Evolutionary conservation across 1,140 invertebrate species (phyloP).

Genomic region (Pseudomyrmex gracilis): DNA sequence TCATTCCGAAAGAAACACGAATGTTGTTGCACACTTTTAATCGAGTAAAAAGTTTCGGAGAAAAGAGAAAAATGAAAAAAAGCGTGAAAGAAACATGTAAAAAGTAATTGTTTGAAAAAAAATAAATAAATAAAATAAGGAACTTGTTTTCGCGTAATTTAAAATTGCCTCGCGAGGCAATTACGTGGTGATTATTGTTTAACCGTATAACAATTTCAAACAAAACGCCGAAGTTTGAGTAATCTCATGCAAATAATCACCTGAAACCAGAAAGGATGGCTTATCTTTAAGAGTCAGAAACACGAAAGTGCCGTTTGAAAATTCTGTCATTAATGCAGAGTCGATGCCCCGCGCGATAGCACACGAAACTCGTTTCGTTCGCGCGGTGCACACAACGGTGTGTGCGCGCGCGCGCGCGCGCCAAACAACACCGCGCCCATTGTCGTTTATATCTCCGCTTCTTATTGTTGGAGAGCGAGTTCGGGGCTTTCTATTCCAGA

Average conservation of each 20-base stretch:
- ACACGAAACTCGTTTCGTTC: constrained; percentile 22
- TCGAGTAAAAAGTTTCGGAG: no score
- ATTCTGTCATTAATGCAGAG: constrained; percentile 23
- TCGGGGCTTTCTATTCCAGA: constrained; percentile 21
- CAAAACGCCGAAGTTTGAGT: no score
- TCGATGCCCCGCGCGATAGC: constrained; percentile 26
- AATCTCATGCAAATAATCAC: no score
- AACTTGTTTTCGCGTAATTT: no score
- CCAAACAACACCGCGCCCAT: constrained; percentile 8
- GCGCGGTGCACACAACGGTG: constrained; percentile 25
- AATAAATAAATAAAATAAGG: background rate
- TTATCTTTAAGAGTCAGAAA: constrained; percentile 27
- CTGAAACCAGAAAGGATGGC: background rate
- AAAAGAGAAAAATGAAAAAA: background rate
- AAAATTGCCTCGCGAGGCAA: no score
- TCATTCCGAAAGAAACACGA: background rate
- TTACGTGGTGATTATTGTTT: no score
- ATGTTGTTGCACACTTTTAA: background rate
- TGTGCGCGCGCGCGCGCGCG: no score
- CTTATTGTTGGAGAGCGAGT: background rate
- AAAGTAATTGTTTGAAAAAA: background rate
- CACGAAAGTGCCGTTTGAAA: constrained; percentile 21
- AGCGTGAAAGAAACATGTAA: background rate
- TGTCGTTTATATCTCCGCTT: constrained; percentile 22
- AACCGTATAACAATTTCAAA: no score